Percentiles rank a stretch among this genome's conserved stretches.
phyloP scores from a whole-genome alignment of 2,888 invertebrate genomes.

The Phengaris arion region DNA sequence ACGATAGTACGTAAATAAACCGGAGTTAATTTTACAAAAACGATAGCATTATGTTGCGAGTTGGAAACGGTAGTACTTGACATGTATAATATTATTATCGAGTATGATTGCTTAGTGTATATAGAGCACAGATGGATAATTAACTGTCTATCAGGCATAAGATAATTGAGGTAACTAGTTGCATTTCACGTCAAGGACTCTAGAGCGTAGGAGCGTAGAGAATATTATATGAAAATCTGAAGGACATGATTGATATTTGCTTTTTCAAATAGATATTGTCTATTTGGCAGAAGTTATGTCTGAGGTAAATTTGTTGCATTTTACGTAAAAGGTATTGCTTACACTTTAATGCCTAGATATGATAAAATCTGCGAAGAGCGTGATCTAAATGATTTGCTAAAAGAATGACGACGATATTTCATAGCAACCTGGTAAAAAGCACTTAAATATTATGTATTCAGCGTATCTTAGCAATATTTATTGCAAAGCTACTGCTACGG shows the following conservation, averaged over 20 bases:
- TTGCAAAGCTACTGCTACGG: not conserved
- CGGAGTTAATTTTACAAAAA: slow-evolving; percentile 43
- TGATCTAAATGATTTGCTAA: no score
- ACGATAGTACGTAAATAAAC: slow-evolving; percentile 45
- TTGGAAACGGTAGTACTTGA: not conserved
- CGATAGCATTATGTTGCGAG: not conserved
- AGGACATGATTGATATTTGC: not conserved
- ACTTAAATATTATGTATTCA: not conserved
- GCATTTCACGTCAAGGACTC: not conserved
- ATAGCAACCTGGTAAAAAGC: not conserved
- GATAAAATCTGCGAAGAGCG: no score
- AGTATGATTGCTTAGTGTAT: not conserved
- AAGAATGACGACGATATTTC: no score
- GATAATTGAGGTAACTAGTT: not conserved
- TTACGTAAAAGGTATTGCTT: no score
- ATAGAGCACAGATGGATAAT: not conserved
- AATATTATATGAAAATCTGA: not conserved
- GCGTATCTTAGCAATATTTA: not conserved
- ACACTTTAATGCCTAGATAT: no score
- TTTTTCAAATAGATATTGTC: not conserved
- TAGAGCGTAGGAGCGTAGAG: not conserved
- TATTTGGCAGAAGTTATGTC: no score
- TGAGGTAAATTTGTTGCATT: no score
- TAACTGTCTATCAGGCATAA: not conserved
- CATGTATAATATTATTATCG: not conserved